phyloP scores from a whole-genome alignment of 2,797 vertebrate genomes.

The Myotis vivesi region DNA sequence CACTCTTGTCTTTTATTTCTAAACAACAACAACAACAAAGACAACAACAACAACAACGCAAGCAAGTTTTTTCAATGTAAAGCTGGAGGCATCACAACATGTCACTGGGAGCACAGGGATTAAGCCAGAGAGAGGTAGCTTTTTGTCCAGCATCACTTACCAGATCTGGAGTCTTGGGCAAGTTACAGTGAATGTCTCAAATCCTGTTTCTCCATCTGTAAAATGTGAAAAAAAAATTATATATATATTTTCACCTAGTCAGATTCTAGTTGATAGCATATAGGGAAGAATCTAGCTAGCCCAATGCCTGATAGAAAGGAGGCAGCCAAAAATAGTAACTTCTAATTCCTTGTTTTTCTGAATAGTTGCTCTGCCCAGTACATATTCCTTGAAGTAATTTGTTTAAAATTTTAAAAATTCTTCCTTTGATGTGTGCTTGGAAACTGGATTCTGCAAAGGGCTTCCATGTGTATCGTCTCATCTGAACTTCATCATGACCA shows the following conservation, averaged over 20 bases:
- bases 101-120: not conserved
- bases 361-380: not conserved
- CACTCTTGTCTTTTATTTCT: constrained; percentile 22
- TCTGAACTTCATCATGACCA: not conserved
- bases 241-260: not conserved
- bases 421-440: not conserved
- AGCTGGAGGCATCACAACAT: not conserved
- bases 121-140: not conserved
- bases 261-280: not conserved
- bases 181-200: not conserved
- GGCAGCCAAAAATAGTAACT: not conserved
- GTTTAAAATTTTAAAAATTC: not conserved
- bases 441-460: not conserved
- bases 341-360: not conserved
- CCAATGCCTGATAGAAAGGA: not conserved
- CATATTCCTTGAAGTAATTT: not conserved
- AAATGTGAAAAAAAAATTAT: not conserved
- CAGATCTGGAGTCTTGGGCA: not conserved
- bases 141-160: not conserved
- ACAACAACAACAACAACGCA: not conserved
- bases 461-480: not conserved
- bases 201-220: not conserved
- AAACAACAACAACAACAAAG: not conserved
- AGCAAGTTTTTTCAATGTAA: not conserved
- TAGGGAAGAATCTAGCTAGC: not conserved